These are phyloP conservation scores for Phaethornis superciliosus DNA, from an alignment of 2,113 vertebrate genomes.

Conservation along the genomic window DNA sequence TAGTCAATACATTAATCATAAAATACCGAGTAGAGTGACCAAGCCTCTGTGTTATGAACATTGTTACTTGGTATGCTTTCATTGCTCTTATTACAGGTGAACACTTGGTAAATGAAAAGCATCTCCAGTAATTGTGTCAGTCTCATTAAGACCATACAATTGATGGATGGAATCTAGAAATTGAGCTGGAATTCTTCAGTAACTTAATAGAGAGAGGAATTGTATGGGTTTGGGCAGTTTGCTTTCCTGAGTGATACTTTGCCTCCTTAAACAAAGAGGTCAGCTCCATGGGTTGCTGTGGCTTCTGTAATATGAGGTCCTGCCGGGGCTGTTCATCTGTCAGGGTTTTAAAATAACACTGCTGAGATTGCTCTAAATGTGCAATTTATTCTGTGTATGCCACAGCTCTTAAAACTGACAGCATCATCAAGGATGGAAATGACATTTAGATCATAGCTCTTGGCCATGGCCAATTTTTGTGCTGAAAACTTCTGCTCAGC, in stretches of 20 bases:
- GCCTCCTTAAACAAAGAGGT: background rate
- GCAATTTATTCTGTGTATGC: background rate
- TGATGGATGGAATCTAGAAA: background rate
- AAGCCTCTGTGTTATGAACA: background rate
- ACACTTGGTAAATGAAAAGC: background rate
- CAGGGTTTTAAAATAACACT: slow-evolving; percentile 9
- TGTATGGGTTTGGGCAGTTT: background rate
- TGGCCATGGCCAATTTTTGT: background rate
- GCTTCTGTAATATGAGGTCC: background rate
- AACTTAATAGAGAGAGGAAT: background rate
- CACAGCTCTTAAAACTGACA: slow-evolving; percentile 25
- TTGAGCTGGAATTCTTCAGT: background rate
- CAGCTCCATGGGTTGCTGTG: background rate
- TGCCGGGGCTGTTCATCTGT: slow-evolving; percentile 25
- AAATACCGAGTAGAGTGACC: background rate
- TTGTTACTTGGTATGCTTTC: background rate
- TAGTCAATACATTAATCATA: background rate
- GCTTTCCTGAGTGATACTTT: background rate
- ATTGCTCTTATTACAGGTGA: background rate
- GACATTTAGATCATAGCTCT: background rate
- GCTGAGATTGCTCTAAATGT: background rate
- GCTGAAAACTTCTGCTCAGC: slow-evolving; percentile 3
- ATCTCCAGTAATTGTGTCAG: background rate
- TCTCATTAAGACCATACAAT: background rate
- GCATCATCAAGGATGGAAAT: background rate